phyloP scores from a whole-genome alignment of 92 coral and sea anemone genomes.

The Phenganax marumi region DNA sequence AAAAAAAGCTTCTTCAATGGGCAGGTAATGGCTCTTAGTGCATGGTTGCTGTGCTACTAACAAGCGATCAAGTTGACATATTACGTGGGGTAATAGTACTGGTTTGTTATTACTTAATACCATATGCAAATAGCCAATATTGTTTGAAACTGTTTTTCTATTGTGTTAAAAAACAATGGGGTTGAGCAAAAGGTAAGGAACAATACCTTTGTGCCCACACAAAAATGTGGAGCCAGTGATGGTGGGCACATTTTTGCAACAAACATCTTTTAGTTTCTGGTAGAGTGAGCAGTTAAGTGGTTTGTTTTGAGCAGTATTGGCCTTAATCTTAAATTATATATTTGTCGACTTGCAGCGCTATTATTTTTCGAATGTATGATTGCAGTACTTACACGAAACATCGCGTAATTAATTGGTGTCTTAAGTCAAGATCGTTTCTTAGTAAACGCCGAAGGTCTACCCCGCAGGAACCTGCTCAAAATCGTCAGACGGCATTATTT shows the following conservation, averaged over 20 bases:
- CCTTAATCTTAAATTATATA: not conserved
- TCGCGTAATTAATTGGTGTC: no score
- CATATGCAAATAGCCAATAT: not conserved
- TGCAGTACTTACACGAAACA: no score
- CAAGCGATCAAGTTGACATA: not conserved
- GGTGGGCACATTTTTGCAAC: not conserved
- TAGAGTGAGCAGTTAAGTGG: not conserved
- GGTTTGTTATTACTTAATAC: not conserved
- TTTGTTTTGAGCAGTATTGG: not conserved
- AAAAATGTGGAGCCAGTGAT: not conserved
- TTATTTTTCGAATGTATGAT: no score
- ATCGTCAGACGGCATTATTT: no score
- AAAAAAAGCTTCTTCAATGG: no score
- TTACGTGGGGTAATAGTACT: not conserved
- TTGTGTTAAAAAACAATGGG: conserved; percentile 1
- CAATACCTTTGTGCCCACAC: not conserved
- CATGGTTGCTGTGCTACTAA: not conserved
- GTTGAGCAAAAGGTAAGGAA: not conserved
- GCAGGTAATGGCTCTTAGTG: no score
- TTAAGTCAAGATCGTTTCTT: no score
- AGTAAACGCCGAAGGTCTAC: no score
- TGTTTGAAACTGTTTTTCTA: not conserved
- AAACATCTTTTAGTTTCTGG: not conserved
- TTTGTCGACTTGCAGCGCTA: not conserved
- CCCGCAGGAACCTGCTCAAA: no score